These are phyloP conservation scores for Calameuta filiformis DNA, from an alignment of 2,888 invertebrate species.

Conservation along the genomic window DNA sequence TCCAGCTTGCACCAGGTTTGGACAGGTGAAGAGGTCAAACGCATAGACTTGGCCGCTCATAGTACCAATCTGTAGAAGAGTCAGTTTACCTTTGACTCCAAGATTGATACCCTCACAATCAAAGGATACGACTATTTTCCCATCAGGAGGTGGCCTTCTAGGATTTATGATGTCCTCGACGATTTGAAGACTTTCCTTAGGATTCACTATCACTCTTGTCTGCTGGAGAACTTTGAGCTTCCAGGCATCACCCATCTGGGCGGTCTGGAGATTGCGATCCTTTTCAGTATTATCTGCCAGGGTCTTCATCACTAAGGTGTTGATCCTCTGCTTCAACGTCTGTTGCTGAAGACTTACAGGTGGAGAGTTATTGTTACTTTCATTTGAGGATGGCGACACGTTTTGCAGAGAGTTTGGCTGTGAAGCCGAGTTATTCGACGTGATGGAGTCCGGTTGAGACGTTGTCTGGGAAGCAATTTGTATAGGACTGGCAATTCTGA, in stretches of 20 bases:
- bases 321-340: conserved; percentile 88
- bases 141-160: conserved; percentile 46
- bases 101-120: conserved; percentile 95
- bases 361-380: conserved; percentile 52
- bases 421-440: conserved; percentile 36
- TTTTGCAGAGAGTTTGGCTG: conserved; percentile 41
- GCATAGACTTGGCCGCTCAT: conserved; percentile 85
- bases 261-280: conserved; percentile 67
- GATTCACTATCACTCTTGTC: conserved; percentile 82
- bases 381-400: conserved; percentile 39
- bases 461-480: conserved; percentile 9
- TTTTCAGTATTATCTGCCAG: conserved; percentile 85
- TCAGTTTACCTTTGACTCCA: conserved; percentile 88
- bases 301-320: conserved; percentile 88
- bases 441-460: conserved; percentile 23
- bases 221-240: conserved; percentile 84
- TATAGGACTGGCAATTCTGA: not conserved
- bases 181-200: conserved; percentile 81
- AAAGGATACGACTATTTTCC: conserved; percentile 76
- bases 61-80: conserved; percentile 87
- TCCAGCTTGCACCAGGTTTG: conserved; percentile 80
- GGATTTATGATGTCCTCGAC: conserved; percentile 79
- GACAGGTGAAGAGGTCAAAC: conserved; percentile 88
- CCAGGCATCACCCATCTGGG: conserved; percentile 77
- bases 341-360: conserved; percentile 68